A percentile compares a stretch with the other conserved stretches of the same genome.
Conservation (phyloP, 2,888 invertebrate species). For the Amiota minor region DNA sequence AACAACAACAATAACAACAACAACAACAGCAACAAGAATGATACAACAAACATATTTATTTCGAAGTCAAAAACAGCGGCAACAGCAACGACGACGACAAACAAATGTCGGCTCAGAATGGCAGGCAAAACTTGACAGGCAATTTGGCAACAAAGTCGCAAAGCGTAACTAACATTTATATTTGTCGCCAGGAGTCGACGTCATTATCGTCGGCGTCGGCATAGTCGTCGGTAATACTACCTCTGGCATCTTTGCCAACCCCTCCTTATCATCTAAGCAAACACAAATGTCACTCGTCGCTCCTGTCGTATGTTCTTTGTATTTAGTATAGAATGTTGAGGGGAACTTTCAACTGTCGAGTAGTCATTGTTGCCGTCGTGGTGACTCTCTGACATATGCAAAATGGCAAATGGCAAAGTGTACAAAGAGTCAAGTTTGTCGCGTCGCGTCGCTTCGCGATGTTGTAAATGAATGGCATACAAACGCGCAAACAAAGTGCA, state of each 20-base stretch:
- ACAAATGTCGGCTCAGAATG: not conserved
- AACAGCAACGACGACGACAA: not conserved
- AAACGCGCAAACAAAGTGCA: slow-evolving; percentile 54
- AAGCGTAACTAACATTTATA: slow-evolving; percentile 63
- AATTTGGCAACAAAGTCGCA: slow-evolving; percentile 60
- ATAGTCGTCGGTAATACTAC: not conserved
- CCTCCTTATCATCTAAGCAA: slow-evolving; percentile 52
- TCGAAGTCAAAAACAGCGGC: slow-evolving; percentile 36
- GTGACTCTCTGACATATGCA: slow-evolving; percentile 43
- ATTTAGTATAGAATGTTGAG: slow-evolving; percentile 45
- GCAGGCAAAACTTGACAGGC: slow-evolving; percentile 54
- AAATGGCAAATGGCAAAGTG: slow-evolving; percentile 39
- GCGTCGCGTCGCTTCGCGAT: slow-evolving; percentile 15
- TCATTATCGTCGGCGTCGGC: not conserved
- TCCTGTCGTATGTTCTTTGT: slow-evolving; percentile 31
- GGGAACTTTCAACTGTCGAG: slow-evolving; percentile 48
- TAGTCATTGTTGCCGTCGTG: slow-evolving; percentile 38
- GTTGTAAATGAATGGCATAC: slow-evolving; percentile 43
- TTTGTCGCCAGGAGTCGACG: slow-evolving; percentile 55
- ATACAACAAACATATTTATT: slow-evolving; percentile 48
- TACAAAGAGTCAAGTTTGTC: not conserved
- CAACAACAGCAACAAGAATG: not conserved
- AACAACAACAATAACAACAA: not conserved
- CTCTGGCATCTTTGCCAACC: not conserved
- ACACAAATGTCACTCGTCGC: slow-evolving; percentile 58